These are phyloP conservation scores for Tetragonula clypearis DNA, from an alignment of 1,140 invertebrate genomes.

Conservation along the genomic window DNA sequence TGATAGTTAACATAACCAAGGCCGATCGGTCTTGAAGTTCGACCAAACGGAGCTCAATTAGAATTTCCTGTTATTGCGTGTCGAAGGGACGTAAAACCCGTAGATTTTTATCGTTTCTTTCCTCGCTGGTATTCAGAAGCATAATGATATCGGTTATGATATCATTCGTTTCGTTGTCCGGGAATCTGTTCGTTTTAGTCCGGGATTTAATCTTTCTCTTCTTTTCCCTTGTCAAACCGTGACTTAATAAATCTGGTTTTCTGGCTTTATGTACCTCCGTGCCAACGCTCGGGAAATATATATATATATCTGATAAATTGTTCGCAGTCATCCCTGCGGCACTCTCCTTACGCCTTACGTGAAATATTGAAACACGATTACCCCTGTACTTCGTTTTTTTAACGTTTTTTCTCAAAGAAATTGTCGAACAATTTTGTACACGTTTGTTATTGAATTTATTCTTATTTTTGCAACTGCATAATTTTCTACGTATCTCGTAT, in stretches of 20 bases:
- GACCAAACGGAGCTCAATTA: slow-evolving; percentile 9
- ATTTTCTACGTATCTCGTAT: too few relatives aligned
- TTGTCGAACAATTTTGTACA: neutral
- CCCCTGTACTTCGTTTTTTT: neutral
- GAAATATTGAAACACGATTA: neutral
- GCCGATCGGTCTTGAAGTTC: neutral
- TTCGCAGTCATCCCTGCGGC: neutral
- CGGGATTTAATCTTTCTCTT: neutral
- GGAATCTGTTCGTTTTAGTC: too few relatives aligned
- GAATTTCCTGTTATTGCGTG: slow-evolving; percentile 13
- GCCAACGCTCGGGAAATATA: neutral
- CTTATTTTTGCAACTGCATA: too few relatives aligned
- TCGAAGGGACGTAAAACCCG: slow-evolving; percentile 2
- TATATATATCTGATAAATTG: neutral
- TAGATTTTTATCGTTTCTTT: slow-evolving; percentile 18
- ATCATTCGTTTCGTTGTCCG: slow-evolving; percentile 5
- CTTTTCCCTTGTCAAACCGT: neutral
- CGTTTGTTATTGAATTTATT: too few relatives aligned
- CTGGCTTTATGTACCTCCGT: neutral
- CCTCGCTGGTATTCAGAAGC: neutral
- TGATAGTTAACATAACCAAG: neutral
- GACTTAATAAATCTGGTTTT: slow-evolving; percentile 26
- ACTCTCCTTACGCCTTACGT: neutral
- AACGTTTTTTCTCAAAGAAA: neutral
- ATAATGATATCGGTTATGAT: neutral